Base-by-base conservation (phyloP, 2,797 vertebrate species). In the Periparus ater region DNA sequence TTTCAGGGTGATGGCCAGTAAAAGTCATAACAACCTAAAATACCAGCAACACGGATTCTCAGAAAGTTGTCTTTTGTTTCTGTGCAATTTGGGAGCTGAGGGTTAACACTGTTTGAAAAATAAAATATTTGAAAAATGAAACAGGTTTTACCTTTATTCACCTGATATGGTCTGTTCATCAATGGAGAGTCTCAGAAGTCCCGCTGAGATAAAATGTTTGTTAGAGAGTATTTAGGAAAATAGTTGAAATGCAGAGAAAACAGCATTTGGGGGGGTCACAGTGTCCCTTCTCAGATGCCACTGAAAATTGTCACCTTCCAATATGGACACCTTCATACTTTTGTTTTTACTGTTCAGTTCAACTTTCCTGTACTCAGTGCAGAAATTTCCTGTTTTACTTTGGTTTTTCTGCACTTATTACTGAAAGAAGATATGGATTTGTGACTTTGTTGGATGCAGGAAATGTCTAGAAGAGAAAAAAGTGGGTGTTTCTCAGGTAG, bases 1-100 rank as follows among this genome's bases (percentile, higher is more conserved):
- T 96, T 93, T 50, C 68, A 88, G 38, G 10, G 42, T 36, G 9
- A 72, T 85, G 44, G 16, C 47, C 70, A 48, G 27, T 72, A 54
- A 80, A 77, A 83, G 50, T 9, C 18, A 7, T 44, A 77, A 79
- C 7, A 71, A 44, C 34, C 27, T 83, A 47, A 82, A 74, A 57
- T 23, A 30, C 3, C 6, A 2, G 1, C 26, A 57, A 11, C 0
- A 1, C 0, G 2, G 26, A 51, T 63, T 70, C 66, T 61, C 26
- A 47, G 30, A 95, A 65, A 68, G 6, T 13, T 74, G 60, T 44
- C 25, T 61, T 82, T 32, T 75, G 25, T 26, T 84, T 9, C 12
- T 54, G 20, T 55, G 20, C 18, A 51, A 2, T 74, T 20, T 61
- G 29, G 20, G 12, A 45, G 61, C 10, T 10, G 19, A 75, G 20